These are phyloP conservation scores for Gobio gobio DNA, from an alignment of 2,113 vertebrate species.

Conservation along the genomic window DNA sequence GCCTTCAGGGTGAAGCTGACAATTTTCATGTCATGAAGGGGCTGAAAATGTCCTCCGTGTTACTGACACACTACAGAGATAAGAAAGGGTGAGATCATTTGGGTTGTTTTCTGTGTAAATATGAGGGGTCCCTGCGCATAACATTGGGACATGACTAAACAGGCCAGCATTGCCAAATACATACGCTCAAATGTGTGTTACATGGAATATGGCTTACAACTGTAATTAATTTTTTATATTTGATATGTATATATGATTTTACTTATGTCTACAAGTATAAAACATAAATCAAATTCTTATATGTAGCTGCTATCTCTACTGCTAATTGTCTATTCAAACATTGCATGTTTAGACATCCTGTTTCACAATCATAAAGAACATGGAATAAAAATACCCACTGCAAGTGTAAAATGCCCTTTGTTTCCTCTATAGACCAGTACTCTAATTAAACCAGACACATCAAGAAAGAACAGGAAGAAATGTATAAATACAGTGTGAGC, in stretches of 20 bases:
- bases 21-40: neutral
- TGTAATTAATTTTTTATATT: neutral
- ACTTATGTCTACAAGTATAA: neutral
- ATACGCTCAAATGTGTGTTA: neutral
- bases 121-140: constrained; percentile 15
- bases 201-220: neutral
- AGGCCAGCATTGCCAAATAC: constrained; percentile 13
- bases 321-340: neutral
- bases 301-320: neutral
- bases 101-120: constrained; percentile 29
- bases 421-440: neutral
- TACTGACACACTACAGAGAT: constrained; percentile 14
- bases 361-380: neutral
- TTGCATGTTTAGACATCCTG: neutral
- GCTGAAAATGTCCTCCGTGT: constrained; percentile 19
- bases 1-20: neutral
- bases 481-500: neutral
- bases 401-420: neutral
- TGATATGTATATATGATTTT: neutral
- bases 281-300: neutral
- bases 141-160: constrained; percentile 34
- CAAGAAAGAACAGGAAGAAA: neutral
- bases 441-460: neutral
- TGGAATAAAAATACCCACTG: neutral
- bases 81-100: constrained; percentile 12